These are phyloP conservation scores for Drosophila miranda DNA, from an alignment of 1,140 invertebrate species.

Conservation along the genomic window DNA sequence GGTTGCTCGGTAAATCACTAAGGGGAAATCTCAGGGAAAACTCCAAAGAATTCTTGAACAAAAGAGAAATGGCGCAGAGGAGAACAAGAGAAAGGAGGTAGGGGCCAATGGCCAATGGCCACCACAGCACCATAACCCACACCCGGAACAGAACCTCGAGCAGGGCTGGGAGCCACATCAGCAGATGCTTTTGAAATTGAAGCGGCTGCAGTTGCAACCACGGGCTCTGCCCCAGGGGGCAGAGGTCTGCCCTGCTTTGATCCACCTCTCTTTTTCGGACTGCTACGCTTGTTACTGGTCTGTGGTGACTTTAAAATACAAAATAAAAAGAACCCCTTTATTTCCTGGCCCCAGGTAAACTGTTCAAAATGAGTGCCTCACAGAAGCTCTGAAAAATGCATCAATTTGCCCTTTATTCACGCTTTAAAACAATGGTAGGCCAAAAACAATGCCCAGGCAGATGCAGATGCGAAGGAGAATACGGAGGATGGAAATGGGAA, in stretches of 20 bases:
- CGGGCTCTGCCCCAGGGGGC: constrained; percentile 18
- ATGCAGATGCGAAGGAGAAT: constrained; percentile 32
- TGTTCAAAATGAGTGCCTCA: constrained; percentile 67
- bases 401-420: constrained; percentile 57
- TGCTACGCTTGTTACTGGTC: constrained; percentile 10
- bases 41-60: constrained; percentile 54
- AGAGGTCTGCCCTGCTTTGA: not conserved
- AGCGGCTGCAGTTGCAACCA: constrained; percentile 52
- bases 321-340: constrained; percentile 54
- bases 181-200: constrained; percentile 71
- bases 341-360: constrained; percentile 55
- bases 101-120: constrained; percentile 28
- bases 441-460: constrained; percentile 55
- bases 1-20: not conserved
- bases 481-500: constrained; percentile 21
- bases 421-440: constrained; percentile 21
- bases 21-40: constrained; percentile 32
- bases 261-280: not conserved
- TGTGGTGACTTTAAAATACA: constrained; percentile 44
- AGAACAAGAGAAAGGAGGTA: constrained; percentile 32
- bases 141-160: not conserved
- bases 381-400: constrained; percentile 73
- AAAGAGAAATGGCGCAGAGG: constrained; percentile 52
- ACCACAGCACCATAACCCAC: constrained; percentile 33
- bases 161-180: constrained; percentile 8